Evolutionary conservation across 2,113 vertebrate genomes (phyloP), one percentile per base, ranked within the genome.

Genomic region (Synchiropus splendidus): DNA sequence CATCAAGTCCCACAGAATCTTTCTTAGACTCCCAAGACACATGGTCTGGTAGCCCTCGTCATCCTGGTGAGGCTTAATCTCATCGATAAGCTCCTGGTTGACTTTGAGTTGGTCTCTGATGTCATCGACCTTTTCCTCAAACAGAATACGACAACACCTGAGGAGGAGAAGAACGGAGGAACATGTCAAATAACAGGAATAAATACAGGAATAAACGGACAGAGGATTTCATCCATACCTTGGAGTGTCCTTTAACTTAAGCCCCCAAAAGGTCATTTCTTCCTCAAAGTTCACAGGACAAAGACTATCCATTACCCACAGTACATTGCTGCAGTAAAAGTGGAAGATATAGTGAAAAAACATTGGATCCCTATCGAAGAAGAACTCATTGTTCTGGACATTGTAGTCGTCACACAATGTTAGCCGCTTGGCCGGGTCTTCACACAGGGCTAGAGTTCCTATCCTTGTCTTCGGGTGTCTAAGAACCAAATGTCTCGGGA

Each of bases 341-440:
- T 89, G 89, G 63, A 90, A 92, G 50, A 94, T 80, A 56, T 90
- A 89, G 62, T 88, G 81, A 70, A 94, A 94, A 56, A 92, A 84
- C 0, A 67, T 79, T 6, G 90, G 92, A 57, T 94, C 89, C 12
- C 89, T 81, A 58, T 94, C 90, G 14, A 94, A 94, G 61, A 93
- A 94, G 54, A 90, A 92, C 52, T 94, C 90, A 0, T 91, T 83
- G 41, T 51, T 87, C 51, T 56, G 77, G 43, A 91, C 88, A 0
- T 83, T 88, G 56, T 92, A 94, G 58, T 94, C 91, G 2, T 94
- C 90, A 1, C 91, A 94, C 38, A 94, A 84, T 0, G 81, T 75
- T 42, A 92, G 61, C 13, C 85, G 85, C 68, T 87, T 86, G 10
- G 38, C 61, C 0, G 82, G 85, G 60, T 92, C 86, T 0, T 75